Evolutionary conservation across 2,797 vertebrate species (phyloP).

Genomic region (Limosa lapponica): DNA sequence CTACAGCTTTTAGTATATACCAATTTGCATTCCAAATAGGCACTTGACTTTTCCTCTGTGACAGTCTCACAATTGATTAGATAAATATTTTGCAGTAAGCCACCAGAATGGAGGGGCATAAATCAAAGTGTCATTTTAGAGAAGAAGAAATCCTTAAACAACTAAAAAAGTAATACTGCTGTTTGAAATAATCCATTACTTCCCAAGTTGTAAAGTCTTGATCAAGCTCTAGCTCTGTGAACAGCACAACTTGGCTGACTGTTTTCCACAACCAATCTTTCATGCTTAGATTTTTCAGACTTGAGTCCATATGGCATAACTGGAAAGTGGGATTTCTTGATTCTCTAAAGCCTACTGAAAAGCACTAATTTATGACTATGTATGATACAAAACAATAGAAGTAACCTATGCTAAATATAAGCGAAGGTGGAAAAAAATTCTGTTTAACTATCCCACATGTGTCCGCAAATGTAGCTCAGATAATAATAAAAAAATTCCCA

Average conservation of each 20-base stretch:
- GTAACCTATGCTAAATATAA: background rate
- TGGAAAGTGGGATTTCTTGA: background rate
- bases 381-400: background rate
- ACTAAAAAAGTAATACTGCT: background rate
- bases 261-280: background rate
- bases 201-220: background rate
- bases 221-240: background rate
- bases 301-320: background rate
- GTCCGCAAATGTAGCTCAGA: background rate
- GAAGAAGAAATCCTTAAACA: background rate
- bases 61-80: constrained; percentile 23
- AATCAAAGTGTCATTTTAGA: constrained; percentile 31
- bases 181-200: background rate
- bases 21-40: constrained; percentile 45
- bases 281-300: background rate
- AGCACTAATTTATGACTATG: background rate
- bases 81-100: constrained; percentile 54
- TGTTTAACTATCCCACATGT: background rate
- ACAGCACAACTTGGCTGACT: background rate
- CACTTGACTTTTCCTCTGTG: constrained; percentile 58
- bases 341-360: background rate
- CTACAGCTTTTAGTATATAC: background rate
- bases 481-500: background rate
- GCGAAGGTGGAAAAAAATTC: background rate
- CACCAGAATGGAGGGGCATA: background rate